Conservation (phyloP, 2,888 invertebrate species). For the Ennomos erosarius region DNA sequence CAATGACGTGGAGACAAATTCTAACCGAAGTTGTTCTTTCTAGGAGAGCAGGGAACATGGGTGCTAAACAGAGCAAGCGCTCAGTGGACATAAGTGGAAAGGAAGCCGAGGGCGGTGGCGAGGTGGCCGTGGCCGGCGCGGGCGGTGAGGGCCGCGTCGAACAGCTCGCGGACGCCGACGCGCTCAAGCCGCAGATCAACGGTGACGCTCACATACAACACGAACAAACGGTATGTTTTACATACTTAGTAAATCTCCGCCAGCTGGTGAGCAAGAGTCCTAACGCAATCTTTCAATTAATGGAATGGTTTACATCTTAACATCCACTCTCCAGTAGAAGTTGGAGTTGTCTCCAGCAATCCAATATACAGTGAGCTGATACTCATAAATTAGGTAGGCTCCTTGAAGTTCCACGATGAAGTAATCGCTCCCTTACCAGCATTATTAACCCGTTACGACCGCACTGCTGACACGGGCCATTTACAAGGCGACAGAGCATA, state of each 20-base stretch:
- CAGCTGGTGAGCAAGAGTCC: no score
- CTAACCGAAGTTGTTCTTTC: constrained; percentile 10
- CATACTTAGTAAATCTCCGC: neutral
- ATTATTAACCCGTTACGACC: no score
- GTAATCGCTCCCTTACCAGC: no score
- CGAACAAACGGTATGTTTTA: constrained; percentile 80
- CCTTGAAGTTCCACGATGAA: no score
- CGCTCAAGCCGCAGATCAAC: constrained; percentile 90
- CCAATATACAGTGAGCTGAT: no score
- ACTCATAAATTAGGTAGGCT: no score
- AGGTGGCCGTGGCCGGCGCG: constrained; percentile 85
- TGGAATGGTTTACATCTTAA: no score
- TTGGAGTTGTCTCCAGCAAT: no score
- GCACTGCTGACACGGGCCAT: no score
- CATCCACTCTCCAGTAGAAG: no score
- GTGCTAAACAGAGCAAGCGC: constrained; percentile 94
- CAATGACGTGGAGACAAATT: neutral
- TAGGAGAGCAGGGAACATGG: constrained; percentile 86
- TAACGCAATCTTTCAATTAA: no score
- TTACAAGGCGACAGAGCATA: no score
- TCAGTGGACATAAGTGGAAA: constrained; percentile 93
- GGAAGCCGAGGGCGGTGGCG: constrained; percentile 86
- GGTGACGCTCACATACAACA: constrained; percentile 87
- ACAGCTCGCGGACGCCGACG: constrained; percentile 90
- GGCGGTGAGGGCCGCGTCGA: constrained; percentile 89